Evolutionary conservation across 1,140 invertebrate species (phyloP).

Genomic region (Centruroides sculpturatus): DNA sequence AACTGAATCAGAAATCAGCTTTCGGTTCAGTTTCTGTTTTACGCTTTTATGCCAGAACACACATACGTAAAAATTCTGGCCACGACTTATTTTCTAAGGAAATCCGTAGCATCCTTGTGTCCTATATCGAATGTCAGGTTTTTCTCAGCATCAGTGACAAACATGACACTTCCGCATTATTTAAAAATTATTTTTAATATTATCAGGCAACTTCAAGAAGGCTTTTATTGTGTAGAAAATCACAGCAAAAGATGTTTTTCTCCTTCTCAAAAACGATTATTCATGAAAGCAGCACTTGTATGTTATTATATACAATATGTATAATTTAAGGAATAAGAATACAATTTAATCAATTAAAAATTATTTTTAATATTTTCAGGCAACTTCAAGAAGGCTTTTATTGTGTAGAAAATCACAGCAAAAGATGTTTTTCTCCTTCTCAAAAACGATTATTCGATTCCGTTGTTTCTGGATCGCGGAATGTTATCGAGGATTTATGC

Average conservation of each 20-base stretch:
- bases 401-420: constrained; percentile 16
- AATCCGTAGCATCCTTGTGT: too few relatives aligned
- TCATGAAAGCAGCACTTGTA: too few relatives aligned
- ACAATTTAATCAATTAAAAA: background rate
- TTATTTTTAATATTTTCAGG: constrained; percentile 3
- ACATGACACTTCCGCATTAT: too few relatives aligned
- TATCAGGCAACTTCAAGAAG: constrained; percentile 15
- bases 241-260: constrained; percentile 13
- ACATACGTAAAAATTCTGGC: too few relatives aligned
- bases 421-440: constrained; percentile 9
- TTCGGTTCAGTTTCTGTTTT: too few relatives aligned
- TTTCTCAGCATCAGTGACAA: too few relatives aligned
- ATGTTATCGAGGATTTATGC: constrained; percentile 16
- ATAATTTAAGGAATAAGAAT: too few relatives aligned
- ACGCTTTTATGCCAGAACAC: too few relatives aligned
- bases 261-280: constrained; percentile 7
- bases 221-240: constrained; percentile 16
- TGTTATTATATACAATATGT: too few relatives aligned
- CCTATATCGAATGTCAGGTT: too few relatives aligned
- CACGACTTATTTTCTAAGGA: too few relatives aligned
- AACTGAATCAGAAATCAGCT: too few relatives aligned
- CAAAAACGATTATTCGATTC: constrained; percentile 13
- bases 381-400: constrained; percentile 14
- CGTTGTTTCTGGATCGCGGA: constrained; percentile 15
- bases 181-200: background rate